phyloP scores from a whole-genome alignment of 2,888 invertebrate species.

The Chalcis sispes region DNA sequence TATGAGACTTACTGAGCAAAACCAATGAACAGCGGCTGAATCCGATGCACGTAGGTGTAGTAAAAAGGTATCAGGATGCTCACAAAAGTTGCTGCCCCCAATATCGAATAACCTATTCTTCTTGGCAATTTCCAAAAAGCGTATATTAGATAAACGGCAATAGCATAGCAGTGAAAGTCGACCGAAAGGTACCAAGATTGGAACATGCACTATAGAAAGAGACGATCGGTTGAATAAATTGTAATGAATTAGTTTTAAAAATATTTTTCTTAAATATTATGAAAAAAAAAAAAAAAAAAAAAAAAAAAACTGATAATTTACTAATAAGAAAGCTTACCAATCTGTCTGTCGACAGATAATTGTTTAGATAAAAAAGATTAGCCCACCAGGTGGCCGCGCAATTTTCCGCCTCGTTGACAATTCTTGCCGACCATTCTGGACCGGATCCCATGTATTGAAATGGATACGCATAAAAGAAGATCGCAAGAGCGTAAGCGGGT shows the following conservation, averaged over 20 bases:
- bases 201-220: slow-evolving; percentile 64
- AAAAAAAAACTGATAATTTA: not conserved
- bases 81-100: slow-evolving; percentile 59
- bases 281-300: not conserved
- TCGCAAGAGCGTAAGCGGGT: slow-evolving; percentile 64
- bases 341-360: slow-evolving; percentile 63
- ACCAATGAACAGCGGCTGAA: slow-evolving; percentile 62
- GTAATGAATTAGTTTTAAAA: not conserved
- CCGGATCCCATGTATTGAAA: slow-evolving; percentile 66
- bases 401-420: slow-evolving; percentile 61
- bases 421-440: slow-evolving; percentile 65
- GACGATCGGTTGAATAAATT: too few relatives aligned
- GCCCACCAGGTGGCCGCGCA: slow-evolving; percentile 69
- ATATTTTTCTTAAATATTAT: not conserved
- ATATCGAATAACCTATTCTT: slow-evolving; percentile 63
- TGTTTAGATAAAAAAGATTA: slow-evolving; percentile 69
- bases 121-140: slow-evolving; percentile 64
- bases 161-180: slow-evolving; percentile 65
- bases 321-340: slow-evolving; percentile 57
- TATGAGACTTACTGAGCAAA: slow-evolving; percentile 65
- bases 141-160: slow-evolving; percentile 60
- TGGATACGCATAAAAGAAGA: slow-evolving; percentile 65
- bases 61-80: slow-evolving; percentile 63
- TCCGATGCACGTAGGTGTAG: slow-evolving; percentile 61
- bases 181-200: slow-evolving; percentile 67